Percentiles rank a stretch among this genome's conserved stretches.
phyloP scores from a whole-genome alignment of 2,113 vertebrate genomes.

The Nematolebias whitei region DNA sequence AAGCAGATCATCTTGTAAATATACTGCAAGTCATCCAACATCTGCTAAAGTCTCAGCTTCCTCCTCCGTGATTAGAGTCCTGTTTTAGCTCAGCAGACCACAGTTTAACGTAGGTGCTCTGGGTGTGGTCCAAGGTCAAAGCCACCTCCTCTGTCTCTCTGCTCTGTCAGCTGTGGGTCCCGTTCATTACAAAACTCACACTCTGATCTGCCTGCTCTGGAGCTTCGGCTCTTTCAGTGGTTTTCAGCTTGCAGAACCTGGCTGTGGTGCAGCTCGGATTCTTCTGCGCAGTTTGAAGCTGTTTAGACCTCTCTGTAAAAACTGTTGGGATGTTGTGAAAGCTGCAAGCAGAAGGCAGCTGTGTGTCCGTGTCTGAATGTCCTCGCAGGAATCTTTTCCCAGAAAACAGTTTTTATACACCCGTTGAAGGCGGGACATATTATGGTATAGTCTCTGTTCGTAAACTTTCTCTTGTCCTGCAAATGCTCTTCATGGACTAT shows the following conservation, averaged over 20 bases:
- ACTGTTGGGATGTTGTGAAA: no score
- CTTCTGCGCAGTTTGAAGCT: not conserved
- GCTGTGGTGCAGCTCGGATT: not conserved
- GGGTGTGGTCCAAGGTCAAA: slow-evolving; percentile 64
- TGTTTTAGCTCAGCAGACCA: slow-evolving; percentile 39
- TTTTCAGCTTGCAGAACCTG: not conserved
- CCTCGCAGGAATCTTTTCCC: not conserved
- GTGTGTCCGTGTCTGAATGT: not conserved
- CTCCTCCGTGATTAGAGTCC: slow-evolving; percentile 62
- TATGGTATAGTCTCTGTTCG: no score
- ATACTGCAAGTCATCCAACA: not conserved
- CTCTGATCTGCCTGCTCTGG: not conserved
- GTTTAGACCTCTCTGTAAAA: not conserved
- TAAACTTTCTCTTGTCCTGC: no score
- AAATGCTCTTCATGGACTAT: no score
- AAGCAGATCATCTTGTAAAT: not conserved
- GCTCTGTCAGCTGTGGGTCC: slow-evolving; percentile 12
- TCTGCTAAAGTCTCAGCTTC: slow-evolving; percentile 21
- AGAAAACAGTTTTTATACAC: no score
- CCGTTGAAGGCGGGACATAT: no score
- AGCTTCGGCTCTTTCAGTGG: not conserved
- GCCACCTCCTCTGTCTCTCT: slow-evolving; percentile 1
- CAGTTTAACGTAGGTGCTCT: slow-evolving; percentile 59
- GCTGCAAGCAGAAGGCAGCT: not conserved
- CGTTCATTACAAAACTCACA: slow-evolving; percentile 13